Conservation (phyloP, 2,888 invertebrate species). For the Rotaria sp. region DNA sequence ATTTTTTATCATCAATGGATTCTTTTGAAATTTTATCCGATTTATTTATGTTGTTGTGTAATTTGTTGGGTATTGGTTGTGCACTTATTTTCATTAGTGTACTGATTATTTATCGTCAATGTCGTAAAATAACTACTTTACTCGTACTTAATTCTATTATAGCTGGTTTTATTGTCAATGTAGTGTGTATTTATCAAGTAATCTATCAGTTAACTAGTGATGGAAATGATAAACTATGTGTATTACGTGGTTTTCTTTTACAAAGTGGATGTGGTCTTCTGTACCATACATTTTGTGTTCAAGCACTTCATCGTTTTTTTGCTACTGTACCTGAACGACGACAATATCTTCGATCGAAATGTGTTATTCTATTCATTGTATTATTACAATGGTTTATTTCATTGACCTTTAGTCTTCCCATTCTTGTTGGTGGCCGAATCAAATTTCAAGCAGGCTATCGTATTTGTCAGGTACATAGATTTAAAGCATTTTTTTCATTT, state of each 20-base stretch:
- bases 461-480: not conserved
- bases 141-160: not conserved
- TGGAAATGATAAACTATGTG: not conserved
- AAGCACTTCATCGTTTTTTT: not conserved
- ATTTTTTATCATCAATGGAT: not conserved
- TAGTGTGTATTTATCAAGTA: not conserved
- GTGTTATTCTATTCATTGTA: not conserved
- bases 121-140: not conserved
- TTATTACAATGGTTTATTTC: not conserved
- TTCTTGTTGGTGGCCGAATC: not conserved
- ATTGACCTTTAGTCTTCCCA: not conserved
- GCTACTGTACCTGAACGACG: not conserved
- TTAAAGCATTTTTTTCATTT: no score
- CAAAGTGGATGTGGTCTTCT: not conserved
- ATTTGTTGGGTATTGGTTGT: not conserved
- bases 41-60: not conserved
- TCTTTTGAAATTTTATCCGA: not conserved
- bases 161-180: not conserved
- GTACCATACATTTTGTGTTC: not conserved
- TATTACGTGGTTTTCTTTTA: not conserved
- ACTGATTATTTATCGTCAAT: not conserved
- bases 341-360: not conserved
- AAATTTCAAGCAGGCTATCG: not conserved
- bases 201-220: not conserved
- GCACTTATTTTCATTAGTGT: not conserved